A percentile compares a stretch with the other conserved stretches of the same genome.
Evolutionary conservation across 2,888 invertebrate genomes (phyloP).

Genomic region (Pimpla rufipes): DNA sequence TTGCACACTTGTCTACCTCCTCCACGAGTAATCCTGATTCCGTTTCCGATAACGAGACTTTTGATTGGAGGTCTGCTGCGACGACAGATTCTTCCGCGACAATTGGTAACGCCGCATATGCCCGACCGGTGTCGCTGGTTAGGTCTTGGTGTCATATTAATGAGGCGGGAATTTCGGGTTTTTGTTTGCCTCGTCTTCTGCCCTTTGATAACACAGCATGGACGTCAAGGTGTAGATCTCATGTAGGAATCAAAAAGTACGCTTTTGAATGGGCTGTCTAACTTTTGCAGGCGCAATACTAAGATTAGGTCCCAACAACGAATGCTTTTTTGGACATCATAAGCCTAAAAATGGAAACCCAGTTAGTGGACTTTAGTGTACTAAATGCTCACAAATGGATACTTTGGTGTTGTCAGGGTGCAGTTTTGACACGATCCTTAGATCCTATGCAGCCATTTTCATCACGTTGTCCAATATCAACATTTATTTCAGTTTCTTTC

Average conservation of each 20-base stretch:
- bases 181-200: constrained; percentile 47
- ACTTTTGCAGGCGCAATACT: too few species aligned
- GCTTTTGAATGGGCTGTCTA: too few species aligned
- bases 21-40: neutral
- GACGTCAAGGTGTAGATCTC: too few species aligned
- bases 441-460: constrained; percentile 28
- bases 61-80: neutral
- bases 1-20: constrained; percentile 22
- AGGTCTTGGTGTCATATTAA: constrained; percentile 2
- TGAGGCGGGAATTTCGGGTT: constrained; percentile 58
- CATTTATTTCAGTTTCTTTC: constrained; percentile 37
- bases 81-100: neutral
- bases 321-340: too few species aligned
- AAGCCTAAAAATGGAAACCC: too few species aligned
- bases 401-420: too few species aligned
- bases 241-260: too few species aligned
- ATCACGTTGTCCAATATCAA: constrained; percentile 45
- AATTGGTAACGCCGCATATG: neutral
- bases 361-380: too few species aligned
- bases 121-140: constrained; percentile 13
- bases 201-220: too few species aligned
- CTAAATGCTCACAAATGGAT: too few species aligned
- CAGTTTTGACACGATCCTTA: constrained; percentile 16
- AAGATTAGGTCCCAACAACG: too few species aligned
- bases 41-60: neutral